A percentile compares a stretch with the other conserved stretches of the same genome.
These are phyloP conservation scores for Leucania comma DNA, from an alignment of 2,888 invertebrate genomes.

Conservation along the genomic window DNA sequence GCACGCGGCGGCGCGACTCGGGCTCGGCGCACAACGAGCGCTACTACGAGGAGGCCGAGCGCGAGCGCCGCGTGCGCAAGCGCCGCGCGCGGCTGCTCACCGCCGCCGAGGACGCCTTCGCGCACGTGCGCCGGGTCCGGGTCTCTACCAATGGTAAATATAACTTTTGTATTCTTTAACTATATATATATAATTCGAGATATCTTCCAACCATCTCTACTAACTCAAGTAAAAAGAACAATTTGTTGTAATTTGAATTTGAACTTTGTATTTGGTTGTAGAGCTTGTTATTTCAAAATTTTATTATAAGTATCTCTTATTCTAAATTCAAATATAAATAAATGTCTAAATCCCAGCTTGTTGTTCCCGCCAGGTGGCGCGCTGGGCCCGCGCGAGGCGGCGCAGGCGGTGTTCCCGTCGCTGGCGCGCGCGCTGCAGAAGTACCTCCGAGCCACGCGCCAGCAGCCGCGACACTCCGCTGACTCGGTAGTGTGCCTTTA, in stretches of 20 bases:
- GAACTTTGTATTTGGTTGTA: too few species aligned
- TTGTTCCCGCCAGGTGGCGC: conserved; percentile 91
- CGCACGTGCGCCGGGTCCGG: conserved; percentile 97
- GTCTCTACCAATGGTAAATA: conserved; percentile 79
- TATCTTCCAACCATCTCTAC: too few species aligned
- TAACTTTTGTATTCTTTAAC: not conserved
- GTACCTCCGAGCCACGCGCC: conserved; percentile 98
- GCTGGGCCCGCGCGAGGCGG: conserved; percentile 98
- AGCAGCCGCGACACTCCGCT: conserved; percentile 98
- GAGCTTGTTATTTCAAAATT: too few species aligned
- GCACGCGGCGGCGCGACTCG: conserved; percentile 96
- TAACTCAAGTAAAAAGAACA: too few species aligned
- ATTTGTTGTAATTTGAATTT: too few species aligned
- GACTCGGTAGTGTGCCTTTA: conserved; percentile 92
- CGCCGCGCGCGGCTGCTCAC: conserved; percentile 96
- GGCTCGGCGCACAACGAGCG: conserved; percentile 98
- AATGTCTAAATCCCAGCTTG: not conserved
- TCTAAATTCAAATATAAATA: too few species aligned
- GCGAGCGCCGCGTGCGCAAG: conserved; percentile 97
- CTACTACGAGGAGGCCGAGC: conserved; percentile 99
- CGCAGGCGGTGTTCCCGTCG: conserved; percentile 99
- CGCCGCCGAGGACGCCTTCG: conserved; percentile 99
- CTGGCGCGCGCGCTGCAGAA: conserved; percentile 99
- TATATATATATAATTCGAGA: too few species aligned
- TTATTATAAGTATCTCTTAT: too few species aligned